Evolutionary conservation across 2,888 invertebrate genomes (phyloP).

Genomic region (Drosophila mulleri): DNA sequence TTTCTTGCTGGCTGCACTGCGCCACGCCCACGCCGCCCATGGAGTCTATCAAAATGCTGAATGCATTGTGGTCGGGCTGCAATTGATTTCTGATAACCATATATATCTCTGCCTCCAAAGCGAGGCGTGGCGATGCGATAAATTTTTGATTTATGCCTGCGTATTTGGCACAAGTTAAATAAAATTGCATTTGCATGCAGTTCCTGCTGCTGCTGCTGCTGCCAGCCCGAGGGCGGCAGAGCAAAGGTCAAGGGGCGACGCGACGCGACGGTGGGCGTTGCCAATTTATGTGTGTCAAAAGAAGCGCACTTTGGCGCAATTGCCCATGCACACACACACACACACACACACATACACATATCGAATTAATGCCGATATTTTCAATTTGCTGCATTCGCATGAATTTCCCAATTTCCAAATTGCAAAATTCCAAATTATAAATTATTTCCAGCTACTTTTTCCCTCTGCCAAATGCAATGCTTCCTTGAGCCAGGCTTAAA

Average conservation of each 20-base stretch:
- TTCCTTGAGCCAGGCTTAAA: not conserved
- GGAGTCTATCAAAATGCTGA: constrained; percentile 69
- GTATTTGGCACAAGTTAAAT: constrained; percentile 58
- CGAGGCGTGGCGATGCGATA: constrained; percentile 57
- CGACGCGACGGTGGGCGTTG: not conserved
- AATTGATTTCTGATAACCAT: constrained; percentile 64
- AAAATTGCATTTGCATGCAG: constrained; percentile 49
- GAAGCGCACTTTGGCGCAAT: constrained; percentile 11
- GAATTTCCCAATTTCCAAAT: constrained; percentile 15
- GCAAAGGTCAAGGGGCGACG: constrained; percentile 8
- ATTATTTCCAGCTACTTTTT: constrained; percentile 8
- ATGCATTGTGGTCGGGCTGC: constrained; percentile 61
- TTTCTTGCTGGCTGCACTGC: constrained; percentile 53
- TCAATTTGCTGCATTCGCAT: constrained; percentile 23
- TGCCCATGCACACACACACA: constrained; percentile 5
- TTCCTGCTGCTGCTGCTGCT: constrained; percentile 5
- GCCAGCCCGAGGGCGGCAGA: not conserved
- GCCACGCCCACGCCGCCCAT: constrained; percentile 7
- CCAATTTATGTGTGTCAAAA: constrained; percentile 37
- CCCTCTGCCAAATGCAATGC: not conserved
- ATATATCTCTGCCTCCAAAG: constrained; percentile 24
- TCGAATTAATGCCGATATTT: constrained; percentile 25
- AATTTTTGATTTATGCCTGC: constrained; percentile 68
- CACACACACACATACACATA: no score
- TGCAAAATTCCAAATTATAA: constrained; percentile 14